Base-by-base conservation (phyloP, 2,113 vertebrate species). In the Cottus gobio region DNA sequence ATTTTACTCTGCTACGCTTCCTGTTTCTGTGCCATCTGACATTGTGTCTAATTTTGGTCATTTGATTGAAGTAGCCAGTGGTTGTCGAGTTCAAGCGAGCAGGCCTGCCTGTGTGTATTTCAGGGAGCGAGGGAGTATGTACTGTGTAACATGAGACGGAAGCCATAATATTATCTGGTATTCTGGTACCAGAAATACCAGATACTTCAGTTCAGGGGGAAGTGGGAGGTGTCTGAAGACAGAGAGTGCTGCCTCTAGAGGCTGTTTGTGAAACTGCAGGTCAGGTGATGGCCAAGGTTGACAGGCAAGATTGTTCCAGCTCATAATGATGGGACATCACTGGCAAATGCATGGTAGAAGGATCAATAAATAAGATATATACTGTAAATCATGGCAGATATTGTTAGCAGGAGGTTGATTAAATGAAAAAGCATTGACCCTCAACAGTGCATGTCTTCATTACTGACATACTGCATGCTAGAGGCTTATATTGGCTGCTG, bases 41-140 rank as follows among this genome's bases (percentile, higher is more conserved):
- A 50, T 46, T 37, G 71, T 1, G 1, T 85, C 63, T 85, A 65
- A 72, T 81, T 42, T 7, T 61, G 37, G 31, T 24, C 18, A n/a
- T 71, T 58, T 82, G 58, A 64, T 37, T 78, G 69, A 76, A 72
- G 73, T 11, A 34, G 67, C 57, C 48, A n/a, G 66, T 79, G 16
- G 6, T 20, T 39, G 71, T 60, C 30, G 2, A 58, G 77, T 80
- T 88, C 7, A 24, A 54, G 42, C 9, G 16, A 69, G 73, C 66
- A 39, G 74, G 71, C 67, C 58, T 39, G 69, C 34, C 58, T 77
- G 71, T 54, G 89, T 87, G 82, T 90, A 92, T 92, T 92, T 92
- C 80, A 91, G 87, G 89, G 30, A 79, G 79, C 22, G 37, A n/a
- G 24, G 15, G 74, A 60, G 75, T 83, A 76, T 82, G 74, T 26